Conservation (phyloP, 2,888 invertebrate genomes). For the Aphidoletes aphidimyza region DNA sequence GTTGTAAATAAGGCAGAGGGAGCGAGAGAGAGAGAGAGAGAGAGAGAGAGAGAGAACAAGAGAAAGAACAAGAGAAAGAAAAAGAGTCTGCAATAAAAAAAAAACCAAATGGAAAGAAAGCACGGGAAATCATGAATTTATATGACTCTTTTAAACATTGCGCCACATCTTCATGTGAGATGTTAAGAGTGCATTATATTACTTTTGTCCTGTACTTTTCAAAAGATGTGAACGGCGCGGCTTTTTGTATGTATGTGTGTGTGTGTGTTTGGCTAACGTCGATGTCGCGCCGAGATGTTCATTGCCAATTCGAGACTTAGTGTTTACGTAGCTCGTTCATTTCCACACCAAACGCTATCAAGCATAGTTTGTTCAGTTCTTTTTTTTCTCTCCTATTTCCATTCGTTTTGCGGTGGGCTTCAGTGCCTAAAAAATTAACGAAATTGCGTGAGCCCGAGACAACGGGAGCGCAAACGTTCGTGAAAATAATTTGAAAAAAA, state of each 20-base stretch:
- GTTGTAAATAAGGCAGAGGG: no score
- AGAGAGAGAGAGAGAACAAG: no score
- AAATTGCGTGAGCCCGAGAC: background rate
- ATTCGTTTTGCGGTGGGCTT: background rate
- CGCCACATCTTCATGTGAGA: background rate
- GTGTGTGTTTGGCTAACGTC: no score
- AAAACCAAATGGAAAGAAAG: no score
- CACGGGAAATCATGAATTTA: constrained; percentile 48
- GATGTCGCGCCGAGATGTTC: background rate
- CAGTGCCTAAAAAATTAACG: background rate
- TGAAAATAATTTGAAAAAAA: background rate
- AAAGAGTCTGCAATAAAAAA: no score
- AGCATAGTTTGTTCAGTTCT: background rate
- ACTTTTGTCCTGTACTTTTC: background rate
- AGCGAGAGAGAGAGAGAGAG: no score
- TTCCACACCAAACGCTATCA: background rate
- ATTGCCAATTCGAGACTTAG: constrained; percentile 35
- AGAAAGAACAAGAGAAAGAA: no score
- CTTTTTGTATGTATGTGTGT: background rate
- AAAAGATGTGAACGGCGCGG: background rate
- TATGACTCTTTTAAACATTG: background rate
- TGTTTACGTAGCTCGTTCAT: background rate
- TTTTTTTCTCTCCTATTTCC: background rate
- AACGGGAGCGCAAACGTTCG: no score
- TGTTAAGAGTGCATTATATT: background rate